A percentile compares a stretch with the other conserved stretches of the same genome.
phyloP scores from a whole-genome alignment of 2,888 invertebrate genomes.

The Scrobipalpa costella region DNA sequence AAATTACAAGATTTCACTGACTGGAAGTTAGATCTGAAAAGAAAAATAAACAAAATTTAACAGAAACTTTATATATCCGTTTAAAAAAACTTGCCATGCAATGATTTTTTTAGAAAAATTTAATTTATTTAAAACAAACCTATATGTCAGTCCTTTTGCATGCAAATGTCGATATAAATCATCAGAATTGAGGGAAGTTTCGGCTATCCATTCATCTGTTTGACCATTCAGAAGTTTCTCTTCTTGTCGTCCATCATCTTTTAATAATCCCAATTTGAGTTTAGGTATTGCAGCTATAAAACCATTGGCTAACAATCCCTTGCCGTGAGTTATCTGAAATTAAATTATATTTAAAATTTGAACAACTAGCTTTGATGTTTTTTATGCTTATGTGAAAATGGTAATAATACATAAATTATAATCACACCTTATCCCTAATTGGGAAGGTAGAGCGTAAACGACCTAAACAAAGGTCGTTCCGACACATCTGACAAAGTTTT shows the following conservation, averaged over 20 bases:
- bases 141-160: neutral
- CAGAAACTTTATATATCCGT: too few relatives aligned
- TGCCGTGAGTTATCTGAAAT: neutral
- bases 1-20: neutral
- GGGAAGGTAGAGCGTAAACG: too few relatives aligned
- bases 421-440: too few relatives aligned
- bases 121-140: neutral
- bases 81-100: too few relatives aligned
- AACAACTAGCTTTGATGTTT: too few relatives aligned
- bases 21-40: neutral
- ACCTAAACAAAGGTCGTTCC: too few relatives aligned
- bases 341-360: neutral
- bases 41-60: too few relatives aligned
- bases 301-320: neutral
- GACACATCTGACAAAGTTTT: too few relatives aligned
- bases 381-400: too few relatives aligned
- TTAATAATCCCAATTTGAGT: neutral
- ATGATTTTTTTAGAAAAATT: too few relatives aligned
- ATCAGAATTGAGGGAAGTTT: neutral
- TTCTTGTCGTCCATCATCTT: neutral
- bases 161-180: neutral
- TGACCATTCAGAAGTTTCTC: neutral
- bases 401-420: too few relatives aligned
- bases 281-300: neutral
- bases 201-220: neutral